Base-by-base conservation (phyloP, 2,888 invertebrate genomes). In the Spodoptera picta region DNA sequence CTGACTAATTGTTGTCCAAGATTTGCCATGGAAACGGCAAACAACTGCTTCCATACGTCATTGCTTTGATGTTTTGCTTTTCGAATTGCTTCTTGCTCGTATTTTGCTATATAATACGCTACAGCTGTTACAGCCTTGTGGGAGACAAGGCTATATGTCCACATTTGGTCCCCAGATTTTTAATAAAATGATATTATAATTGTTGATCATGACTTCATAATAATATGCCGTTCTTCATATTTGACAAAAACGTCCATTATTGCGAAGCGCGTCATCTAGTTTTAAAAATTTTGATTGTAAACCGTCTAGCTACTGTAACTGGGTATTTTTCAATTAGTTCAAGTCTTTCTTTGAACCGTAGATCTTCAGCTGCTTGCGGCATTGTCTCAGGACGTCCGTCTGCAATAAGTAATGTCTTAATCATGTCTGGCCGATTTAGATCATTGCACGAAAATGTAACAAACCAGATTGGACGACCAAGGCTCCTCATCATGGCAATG, bases 91-190 rank as follows among this genome's bases (percentile, higher is more conserved):
- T 14, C 14, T 14, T 14, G 14, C 14, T 14, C 14, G 14, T 14
- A 14, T 14, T 14, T 14, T 14, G 14, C 14, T 14, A 14, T 14
- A 14, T 14, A 14, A 14, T 14, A 14, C 14, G 14, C 14, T 14
- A 14, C 14, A 14, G 14, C 14, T 14, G 14, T 14, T 0, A 83
- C 74, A 59, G 54, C n/a, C n/a, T n/a, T n/a, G n/a, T n/a, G n/a
- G n/a, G n/a, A n/a, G n/a, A 65, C 83, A 84, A 6, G 84, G 84
- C 54, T 86, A 83, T 0, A 87, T 66, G 53, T 85, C 83, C 53
- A 87, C 87, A 57, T 87, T 86, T 5, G 69, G 87, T 50, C 75
- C 23, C 83, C 83, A 84, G 44, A 86, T n/a, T 14, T 43, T 51
- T 11, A 84, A 41, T 12, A 84, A 48, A 36, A 11, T 36, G n/a